Evolutionary conservation across 2,797 vertebrate species (phyloP).

Genomic region (Meda fulgida): DNA sequence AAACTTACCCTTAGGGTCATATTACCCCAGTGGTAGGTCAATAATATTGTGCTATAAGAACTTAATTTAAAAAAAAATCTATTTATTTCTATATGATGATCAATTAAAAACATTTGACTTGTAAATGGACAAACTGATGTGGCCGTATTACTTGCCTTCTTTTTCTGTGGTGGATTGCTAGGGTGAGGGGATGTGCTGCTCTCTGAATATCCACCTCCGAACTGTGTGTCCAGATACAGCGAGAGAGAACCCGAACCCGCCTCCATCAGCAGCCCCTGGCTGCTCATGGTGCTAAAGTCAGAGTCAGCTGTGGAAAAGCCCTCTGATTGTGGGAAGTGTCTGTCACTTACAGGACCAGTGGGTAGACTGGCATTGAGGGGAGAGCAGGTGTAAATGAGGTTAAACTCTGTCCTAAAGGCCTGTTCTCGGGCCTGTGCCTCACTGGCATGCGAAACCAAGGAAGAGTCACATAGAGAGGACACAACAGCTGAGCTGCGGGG

Average conservation of each 20-base stretch:
- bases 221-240: constrained; percentile 85
- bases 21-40: not conserved
- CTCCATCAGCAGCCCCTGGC: constrained; percentile 88
- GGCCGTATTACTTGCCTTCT: constrained; percentile 88
- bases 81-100: not conserved
- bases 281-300: constrained; percentile 82
- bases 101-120: not conserved
- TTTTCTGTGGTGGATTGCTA: constrained; percentile 94
- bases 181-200: constrained; percentile 84
- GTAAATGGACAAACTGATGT: not conserved
- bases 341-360: constrained; percentile 79
- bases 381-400: constrained; percentile 98
- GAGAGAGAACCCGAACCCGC: constrained; percentile 84
- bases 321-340: constrained; percentile 85
- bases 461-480: constrained; percentile 79
- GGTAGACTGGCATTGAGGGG: constrained; percentile 92
- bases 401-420: constrained; percentile 98
- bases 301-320: constrained; percentile 90
- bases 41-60: not conserved
- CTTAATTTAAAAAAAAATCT: not conserved
- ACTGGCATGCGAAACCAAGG: constrained; percentile 71
- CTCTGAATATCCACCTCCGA: constrained; percentile 79
- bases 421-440: constrained; percentile 80
- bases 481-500: constrained; percentile 73
- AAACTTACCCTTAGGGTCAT: not conserved